Base-by-base conservation (phyloP, 1,140 invertebrate species). In the Bombus polaris region DNA sequence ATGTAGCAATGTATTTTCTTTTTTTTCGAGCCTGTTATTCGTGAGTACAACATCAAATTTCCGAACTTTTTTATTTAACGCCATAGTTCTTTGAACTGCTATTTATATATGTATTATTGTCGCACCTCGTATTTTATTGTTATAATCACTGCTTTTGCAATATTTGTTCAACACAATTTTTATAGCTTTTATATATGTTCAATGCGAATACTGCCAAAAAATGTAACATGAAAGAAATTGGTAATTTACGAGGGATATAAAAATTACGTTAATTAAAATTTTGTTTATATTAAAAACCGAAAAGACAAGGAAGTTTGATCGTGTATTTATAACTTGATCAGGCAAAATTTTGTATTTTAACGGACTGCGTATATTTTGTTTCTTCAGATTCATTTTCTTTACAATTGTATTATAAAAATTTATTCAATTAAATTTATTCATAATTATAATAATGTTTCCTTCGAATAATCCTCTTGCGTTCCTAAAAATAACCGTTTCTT, bases 271-370 rank as follows among this genome's bases (percentile, higher is more conserved):
- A 12, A 25, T 42, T 39, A 39, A 77, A 83, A 77, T 82, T 37
- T 82, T 47, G 62, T 78, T 62, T 12, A 65, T 78, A 62, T 47
- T 32, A 65, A 70, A 28, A 71, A 88, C 70, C 66, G 65, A 65
- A 74, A 72, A 76, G 25, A 32, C 70, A 44, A 47, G 70, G 57
- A 83, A 89, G 82, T 89, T 89, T 83, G 35, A 81, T 28, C 57
- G n/a, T 73, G 57, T 89, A 80, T 89, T 87, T 66, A 62, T 81
- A 57, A 59, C 18, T 74, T 15, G 10, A 73, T 44, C n/a, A 71
- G 53, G 78, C 57, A 68, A 80, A 73, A 71, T 59, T 79, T 71
- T 37, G 9, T 89, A 53, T 83, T 72, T 37, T 66, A 35, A 80
- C 37, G 18, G 44, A 66, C 35, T 28, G n/a, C 59, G 28, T 73